Conservation (phyloP, 2,888 invertebrate species). For the Pelosia muscerda region DNA sequence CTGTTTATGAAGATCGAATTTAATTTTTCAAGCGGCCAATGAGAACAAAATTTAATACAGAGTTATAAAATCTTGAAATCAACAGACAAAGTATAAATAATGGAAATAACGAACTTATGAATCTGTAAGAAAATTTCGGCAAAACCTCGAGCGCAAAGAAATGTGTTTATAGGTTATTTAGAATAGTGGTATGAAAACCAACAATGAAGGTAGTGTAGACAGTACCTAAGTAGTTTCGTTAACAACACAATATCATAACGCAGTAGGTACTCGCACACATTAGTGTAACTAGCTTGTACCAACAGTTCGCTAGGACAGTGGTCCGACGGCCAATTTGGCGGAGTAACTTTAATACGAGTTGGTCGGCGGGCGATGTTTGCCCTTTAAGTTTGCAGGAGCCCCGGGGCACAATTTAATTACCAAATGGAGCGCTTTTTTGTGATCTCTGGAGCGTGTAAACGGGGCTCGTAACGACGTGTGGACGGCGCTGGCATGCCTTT, state of each 20-base stretch:
- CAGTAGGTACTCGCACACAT: slow-evolving; percentile 15
- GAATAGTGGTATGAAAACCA: background rate
- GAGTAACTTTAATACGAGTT: slow-evolving; percentile 54
- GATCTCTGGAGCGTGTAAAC: slow-evolving; percentile 70
- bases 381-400: slow-evolving; percentile 66
- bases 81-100: too few relatives aligned
- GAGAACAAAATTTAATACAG: too few relatives aligned
- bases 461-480: slow-evolving; percentile 54
- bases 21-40: too few relatives aligned
- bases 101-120: too few relatives aligned
- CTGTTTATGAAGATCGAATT: too few relatives aligned
- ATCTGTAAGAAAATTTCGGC: too few relatives aligned
- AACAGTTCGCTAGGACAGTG: slow-evolving; percentile 40
- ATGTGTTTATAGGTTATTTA: too few relatives aligned
- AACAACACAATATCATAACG: slow-evolving; percentile 19
- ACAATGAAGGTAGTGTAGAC: background rate
- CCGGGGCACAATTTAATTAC: slow-evolving; percentile 79
- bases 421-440: slow-evolving; percentile 81
- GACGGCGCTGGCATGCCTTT: slow-evolving; percentile 32
- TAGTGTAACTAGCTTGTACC: slow-evolving; percentile 24
- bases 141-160: too few relatives aligned
- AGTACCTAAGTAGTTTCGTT: background rate
- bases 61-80: too few relatives aligned
- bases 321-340: slow-evolving; percentile 62
- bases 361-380: slow-evolving; percentile 64